Evolutionary conservation across 2,888 invertebrate genomes (phyloP).

Genomic region (Dolichopus griseipennis): DNA sequence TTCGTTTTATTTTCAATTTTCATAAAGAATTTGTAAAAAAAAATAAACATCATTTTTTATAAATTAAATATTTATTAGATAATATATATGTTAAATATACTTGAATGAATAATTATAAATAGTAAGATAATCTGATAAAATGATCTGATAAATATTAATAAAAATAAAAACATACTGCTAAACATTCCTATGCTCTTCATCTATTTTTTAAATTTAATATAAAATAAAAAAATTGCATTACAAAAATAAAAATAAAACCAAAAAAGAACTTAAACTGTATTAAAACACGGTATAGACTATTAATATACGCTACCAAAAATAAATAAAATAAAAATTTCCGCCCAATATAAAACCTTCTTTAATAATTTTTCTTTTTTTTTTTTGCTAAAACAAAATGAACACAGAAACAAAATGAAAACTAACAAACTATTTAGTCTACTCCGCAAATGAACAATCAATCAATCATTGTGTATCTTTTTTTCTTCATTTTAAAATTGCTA

Average conservation of each 20-base stretch:
- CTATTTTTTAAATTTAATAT: background rate
- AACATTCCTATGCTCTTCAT: background rate
- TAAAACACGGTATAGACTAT: background rate
- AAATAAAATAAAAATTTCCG: slow-evolving; percentile 1
- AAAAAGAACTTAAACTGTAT: background rate
- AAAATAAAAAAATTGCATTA: background rate
- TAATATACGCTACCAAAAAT: background rate
- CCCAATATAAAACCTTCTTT: background rate
- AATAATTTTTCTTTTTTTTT: background rate
- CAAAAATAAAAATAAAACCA: too few species aligned
- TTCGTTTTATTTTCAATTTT: too few species aligned
- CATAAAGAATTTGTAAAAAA: too few species aligned
- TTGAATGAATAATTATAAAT: too few species aligned
- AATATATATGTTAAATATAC: too few species aligned
- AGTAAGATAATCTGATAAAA: too few species aligned
- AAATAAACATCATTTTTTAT: too few species aligned
- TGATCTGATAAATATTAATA: too few species aligned
- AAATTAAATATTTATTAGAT: too few species aligned
- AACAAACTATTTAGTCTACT: background rate
- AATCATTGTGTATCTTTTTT: background rate
- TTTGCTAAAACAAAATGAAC: background rate
- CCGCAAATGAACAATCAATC: background rate
- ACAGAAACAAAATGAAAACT: background rate
- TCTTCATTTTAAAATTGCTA: background rate
- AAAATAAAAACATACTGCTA: background rate